phyloP scores from a whole-genome alignment of 2,113 vertebrate species.

The Misgurnus anguillicaudatus region DNA sequence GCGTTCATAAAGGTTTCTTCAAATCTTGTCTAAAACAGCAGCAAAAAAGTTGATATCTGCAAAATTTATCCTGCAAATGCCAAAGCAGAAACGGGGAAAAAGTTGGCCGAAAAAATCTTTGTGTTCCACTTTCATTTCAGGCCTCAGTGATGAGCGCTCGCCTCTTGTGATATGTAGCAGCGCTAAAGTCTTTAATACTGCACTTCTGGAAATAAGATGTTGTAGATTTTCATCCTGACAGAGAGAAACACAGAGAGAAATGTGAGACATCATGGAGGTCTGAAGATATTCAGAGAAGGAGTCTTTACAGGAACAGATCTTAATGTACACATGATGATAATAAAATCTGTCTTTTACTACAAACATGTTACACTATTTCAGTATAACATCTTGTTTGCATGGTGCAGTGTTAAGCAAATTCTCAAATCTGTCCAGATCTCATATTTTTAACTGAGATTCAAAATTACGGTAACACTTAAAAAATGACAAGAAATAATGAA shows the following conservation, averaged over 20 bases:
- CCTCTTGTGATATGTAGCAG: slow-evolving; percentile 82
- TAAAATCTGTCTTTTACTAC: too few relatives aligned
- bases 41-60: slow-evolving; percentile 81
- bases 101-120: slow-evolving; percentile 60
- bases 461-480: too few relatives aligned
- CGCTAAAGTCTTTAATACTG: slow-evolving; percentile 82
- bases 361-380: too few relatives aligned
- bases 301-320: too few relatives aligned
- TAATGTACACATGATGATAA: too few relatives aligned
- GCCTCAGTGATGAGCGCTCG: slow-evolving; percentile 73
- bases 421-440: too few relatives aligned
- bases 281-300: background rate
- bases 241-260: slow-evolving; percentile 58
- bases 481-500: too few relatives aligned
- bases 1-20: slow-evolving; percentile 76
- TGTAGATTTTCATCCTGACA: slow-evolving; percentile 78
- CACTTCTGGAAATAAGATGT: slow-evolving; percentile 83
- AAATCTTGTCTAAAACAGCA: slow-evolving; percentile 78
- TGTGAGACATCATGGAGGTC: background rate
- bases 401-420: too few relatives aligned
- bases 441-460: too few relatives aligned
- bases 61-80: slow-evolving; percentile 76
- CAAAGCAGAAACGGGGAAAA: slow-evolving; percentile 73
- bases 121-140: slow-evolving; percentile 70
- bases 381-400: too few relatives aligned